Base-by-base conservation (phyloP, 2,113 vertebrate species). In the Rhinogobius similis region DNA sequence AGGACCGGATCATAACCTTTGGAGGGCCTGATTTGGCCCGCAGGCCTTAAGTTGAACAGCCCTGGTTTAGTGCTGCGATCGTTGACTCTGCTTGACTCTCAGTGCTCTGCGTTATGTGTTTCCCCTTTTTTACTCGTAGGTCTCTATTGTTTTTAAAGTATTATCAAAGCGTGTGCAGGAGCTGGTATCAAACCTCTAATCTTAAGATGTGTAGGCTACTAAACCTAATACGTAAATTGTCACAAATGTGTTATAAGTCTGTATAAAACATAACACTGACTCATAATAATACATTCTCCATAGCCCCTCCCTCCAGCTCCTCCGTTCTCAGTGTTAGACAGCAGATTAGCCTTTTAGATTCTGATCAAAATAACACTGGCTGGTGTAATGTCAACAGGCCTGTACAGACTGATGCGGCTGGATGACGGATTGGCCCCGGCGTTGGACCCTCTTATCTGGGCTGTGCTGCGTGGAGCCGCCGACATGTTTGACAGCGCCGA, bases 401-500 rank as follows among this genome's bases (percentile, higher is more conserved):
- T 79, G n/a, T n/a, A n/a, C n/a, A n/a, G n/a, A n/a, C n/a, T n/a
- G 73, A 86, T 83, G 68, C 65, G 41, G 75, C 73, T 23, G 78
- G 68, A 18, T 82, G 83, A 86, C 76, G 48, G 72, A 88, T 73
- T 85, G 72, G 84, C 69, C 88, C 82, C 80, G 74, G 85, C 82
- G 50, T 72, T 67, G 82, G 82, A 75, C 78, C 84, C 58, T 87
- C 85, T 90, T 90, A 90, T 90, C 87, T 89, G 88, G 89, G 84
- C 86, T 88, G 85, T 89, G 86, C 84, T 89, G 88, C 85, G 81
- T 56, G 74, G 75, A 86, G 81, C 76, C 86, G 87, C 74, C 86
- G 87, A 90, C 84, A 62, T 90, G 86, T 92, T 89, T 93, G 92
- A 93, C 89, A 89, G 87, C 70, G 68, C 73, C 81, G 69, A 89